These are phyloP conservation scores for Maconellicoccus hirsutus DNA, from an alignment of 1,140 invertebrate species.

Conservation along the genomic window DNA sequence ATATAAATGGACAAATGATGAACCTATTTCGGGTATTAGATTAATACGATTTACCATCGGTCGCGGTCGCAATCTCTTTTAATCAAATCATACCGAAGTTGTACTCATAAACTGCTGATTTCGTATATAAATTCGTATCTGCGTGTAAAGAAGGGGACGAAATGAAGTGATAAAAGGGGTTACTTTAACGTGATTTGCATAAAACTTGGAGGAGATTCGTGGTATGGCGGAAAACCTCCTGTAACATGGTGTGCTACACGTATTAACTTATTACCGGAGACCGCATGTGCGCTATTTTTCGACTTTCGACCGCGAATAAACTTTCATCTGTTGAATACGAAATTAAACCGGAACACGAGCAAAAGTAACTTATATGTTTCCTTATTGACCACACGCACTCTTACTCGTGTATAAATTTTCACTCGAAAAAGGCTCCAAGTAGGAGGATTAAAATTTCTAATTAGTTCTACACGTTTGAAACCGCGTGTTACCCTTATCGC, in stretches of 20 bases:
- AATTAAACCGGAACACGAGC: not conserved
- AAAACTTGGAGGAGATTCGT: not conserved
- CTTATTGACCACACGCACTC: no score
- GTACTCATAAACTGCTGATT: conserved; percentile 8
- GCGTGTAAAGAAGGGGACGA: not conserved
- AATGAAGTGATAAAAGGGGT: conserved; percentile 8
- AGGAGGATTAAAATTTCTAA: not conserved
- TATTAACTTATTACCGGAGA: not conserved
- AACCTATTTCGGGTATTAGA: not conserved
- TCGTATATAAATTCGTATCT: not conserved
- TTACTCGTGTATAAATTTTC: no score
- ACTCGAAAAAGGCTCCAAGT: not conserved
- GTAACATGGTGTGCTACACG: not conserved
- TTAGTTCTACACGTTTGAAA: not conserved
- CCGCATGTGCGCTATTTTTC: not conserved
- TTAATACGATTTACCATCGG: not conserved
- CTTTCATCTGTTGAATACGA: conserved; percentile 8
- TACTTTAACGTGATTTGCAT: not conserved
- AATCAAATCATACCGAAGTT: not conserved
- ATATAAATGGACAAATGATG: conserved; percentile 5
- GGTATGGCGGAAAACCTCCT: not conserved
- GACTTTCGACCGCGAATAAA: not conserved
- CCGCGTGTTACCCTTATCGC: no score
- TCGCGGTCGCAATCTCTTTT: not conserved
- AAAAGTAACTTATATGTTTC: no score